phyloP scores from a whole-genome alignment of 1,140 invertebrate species.

The Schlechtendalia chinensis region DNA sequence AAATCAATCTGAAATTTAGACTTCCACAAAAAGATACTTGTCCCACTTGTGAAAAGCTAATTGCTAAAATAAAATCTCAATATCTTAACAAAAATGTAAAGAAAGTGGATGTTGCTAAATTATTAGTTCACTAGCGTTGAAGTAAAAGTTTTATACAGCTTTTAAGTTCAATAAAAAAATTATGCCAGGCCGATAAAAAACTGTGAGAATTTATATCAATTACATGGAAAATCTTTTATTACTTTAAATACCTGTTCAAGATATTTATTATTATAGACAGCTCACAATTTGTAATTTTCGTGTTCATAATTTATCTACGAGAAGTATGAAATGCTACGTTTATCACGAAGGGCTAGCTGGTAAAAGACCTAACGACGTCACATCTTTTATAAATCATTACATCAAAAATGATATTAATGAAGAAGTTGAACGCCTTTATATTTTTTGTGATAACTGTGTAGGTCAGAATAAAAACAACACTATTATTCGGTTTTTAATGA shows the following conservation, averaged over 20 bases:
- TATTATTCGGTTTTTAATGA: no score
- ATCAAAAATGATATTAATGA: conserved; percentile 43
- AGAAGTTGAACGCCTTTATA: conserved; percentile 35
- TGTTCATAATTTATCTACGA: conserved; percentile 5
- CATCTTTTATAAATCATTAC: conserved; percentile 47
- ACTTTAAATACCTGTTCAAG: conserved; percentile 32
- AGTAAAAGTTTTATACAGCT: conserved; percentile 51
- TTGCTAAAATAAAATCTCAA: conserved; percentile 50
- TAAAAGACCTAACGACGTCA: conserved; percentile 50
- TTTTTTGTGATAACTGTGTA: conserved; percentile 48
- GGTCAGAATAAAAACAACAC: conserved; percentile 55
- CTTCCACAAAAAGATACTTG: no score
- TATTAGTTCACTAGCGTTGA: conserved; percentile 40
- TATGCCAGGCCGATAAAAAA: conserved; percentile 13
- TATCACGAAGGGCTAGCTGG: conserved; percentile 4
- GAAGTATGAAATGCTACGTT: background rate
- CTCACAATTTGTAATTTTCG: conserved; percentile 16
- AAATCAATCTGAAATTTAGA: no score
- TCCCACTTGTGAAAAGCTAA: conserved; percentile 51
- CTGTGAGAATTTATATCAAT: conserved; percentile 13
- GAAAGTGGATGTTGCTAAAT: conserved; percentile 42
- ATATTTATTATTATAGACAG: conserved; percentile 14
- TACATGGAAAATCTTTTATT: conserved; percentile 40
- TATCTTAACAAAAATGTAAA: conserved; percentile 50
- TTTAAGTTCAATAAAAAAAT: conserved; percentile 25